Evolutionary conservation across 2,113 vertebrate species (phyloP).

Genomic region (Numida meleagris): DNA sequence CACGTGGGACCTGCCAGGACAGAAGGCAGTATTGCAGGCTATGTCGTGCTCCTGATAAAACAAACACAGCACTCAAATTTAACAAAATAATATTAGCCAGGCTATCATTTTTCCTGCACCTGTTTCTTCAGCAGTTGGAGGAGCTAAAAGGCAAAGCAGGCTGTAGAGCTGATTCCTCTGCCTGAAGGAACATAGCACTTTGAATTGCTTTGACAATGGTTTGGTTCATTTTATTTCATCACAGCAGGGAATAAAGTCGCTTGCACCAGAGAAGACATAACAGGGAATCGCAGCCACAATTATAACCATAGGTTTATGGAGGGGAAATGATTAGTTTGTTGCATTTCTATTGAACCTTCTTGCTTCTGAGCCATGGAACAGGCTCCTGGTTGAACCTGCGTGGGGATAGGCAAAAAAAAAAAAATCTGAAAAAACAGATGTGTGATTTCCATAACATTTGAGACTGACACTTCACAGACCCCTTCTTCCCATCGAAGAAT

Average conservation of each 20-base stretch:
- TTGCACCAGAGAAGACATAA: neutral
- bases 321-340: neutral
- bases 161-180: neutral
- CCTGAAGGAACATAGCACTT: neutral
- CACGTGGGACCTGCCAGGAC: neutral
- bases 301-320: neutral
- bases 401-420: fast-evolving
- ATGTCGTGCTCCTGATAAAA: neutral
- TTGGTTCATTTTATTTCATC: conserved; percentile 40
- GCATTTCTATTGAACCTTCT: neutral
- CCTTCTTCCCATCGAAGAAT: neutral
- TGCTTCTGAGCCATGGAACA: neutral
- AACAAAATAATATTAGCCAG: neutral
- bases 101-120: neutral
- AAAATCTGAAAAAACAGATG: no score
- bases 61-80: neutral
- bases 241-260: conserved; percentile 17
- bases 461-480: neutral
- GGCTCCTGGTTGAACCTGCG: neutral
- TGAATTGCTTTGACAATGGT: conserved; percentile 24
- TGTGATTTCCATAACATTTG: neutral
- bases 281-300: neutral
- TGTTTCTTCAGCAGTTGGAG: neutral
- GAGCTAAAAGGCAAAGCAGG: neutral
- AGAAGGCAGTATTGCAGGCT: neutral